Evolutionary conservation across 2,888 invertebrate genomes (phyloP).

Genomic region (Boloria selene): DNA sequence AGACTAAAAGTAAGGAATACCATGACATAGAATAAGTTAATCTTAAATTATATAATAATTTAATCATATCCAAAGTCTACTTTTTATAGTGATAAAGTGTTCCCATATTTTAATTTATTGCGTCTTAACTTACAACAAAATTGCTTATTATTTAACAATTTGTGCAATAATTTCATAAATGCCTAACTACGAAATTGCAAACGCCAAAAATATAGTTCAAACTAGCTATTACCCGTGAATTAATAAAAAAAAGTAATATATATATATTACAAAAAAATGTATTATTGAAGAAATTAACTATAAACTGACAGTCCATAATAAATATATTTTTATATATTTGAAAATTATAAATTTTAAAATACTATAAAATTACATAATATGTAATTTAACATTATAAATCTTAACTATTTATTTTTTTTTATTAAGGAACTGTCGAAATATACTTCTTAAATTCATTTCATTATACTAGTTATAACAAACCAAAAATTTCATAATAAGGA

Average conservation of each 20-base stretch:
- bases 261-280: no score
- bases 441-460: no score
- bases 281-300: no score
- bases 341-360: background rate
- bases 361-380: background rate
- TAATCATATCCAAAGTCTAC: no score
- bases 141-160: constrained; percentile 45
- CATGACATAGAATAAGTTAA: no score
- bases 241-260: background rate
- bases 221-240: constrained; percentile 17
- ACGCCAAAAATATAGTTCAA: constrained; percentile 34
- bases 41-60: no score
- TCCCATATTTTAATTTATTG: constrained; percentile 16
- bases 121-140: constrained; percentile 28
- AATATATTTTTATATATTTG: no score
- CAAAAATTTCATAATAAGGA: no score
- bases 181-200: constrained; percentile 53
- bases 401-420: background rate
- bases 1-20: no score
- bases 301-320: background rate
- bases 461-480: no score
- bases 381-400: background rate
- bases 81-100: no score
- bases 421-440: background rate
- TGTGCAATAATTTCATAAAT: constrained; percentile 64